A percentile compares a stretch with the other conserved stretches of the same genome.
Evolutionary conservation across 2,888 invertebrate genomes (phyloP).

Genomic region (Acanthosepion lycidas): DNA sequence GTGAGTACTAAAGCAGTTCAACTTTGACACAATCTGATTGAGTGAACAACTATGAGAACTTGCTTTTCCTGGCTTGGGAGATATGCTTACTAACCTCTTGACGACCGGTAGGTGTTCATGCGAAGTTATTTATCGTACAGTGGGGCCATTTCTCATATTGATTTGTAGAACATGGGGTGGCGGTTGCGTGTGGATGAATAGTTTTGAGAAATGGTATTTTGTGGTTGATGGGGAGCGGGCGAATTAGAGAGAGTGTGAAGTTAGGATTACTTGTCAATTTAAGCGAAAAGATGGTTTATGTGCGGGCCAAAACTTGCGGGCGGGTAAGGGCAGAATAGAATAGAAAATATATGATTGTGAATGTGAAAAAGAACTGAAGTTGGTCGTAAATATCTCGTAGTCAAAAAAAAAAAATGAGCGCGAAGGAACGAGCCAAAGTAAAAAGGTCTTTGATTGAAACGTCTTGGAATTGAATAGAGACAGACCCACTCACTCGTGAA

Average conservation of each 20-base stretch:
- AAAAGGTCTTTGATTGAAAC: not conserved
- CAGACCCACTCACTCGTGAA: too few relatives aligned
- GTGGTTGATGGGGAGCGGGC: not conserved
- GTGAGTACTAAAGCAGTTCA: too few relatives aligned
- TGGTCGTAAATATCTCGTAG: not conserved
- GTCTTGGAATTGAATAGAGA: too few relatives aligned
- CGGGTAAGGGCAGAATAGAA: not conserved
- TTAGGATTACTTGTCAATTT: constrained; percentile 8
- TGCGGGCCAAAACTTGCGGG: not conserved
- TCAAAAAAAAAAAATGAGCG: not conserved
- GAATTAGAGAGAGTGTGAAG: not conserved
- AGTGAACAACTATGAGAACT: not conserved
- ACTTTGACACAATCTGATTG: too few relatives aligned
- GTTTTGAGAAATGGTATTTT: not conserved
- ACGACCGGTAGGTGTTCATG: not conserved
- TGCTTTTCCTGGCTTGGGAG: not conserved
- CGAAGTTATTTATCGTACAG: not conserved
- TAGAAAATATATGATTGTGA: not conserved
- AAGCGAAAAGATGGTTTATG: not conserved
- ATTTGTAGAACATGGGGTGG: not conserved
- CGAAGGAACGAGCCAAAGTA: not conserved
- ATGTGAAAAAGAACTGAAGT: not conserved
- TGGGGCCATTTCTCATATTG: not conserved
- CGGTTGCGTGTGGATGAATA: not conserved
- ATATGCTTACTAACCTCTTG: not conserved